Conservation (phyloP, 2,888 invertebrate genomes). For the Trisateles emortualis region DNA sequence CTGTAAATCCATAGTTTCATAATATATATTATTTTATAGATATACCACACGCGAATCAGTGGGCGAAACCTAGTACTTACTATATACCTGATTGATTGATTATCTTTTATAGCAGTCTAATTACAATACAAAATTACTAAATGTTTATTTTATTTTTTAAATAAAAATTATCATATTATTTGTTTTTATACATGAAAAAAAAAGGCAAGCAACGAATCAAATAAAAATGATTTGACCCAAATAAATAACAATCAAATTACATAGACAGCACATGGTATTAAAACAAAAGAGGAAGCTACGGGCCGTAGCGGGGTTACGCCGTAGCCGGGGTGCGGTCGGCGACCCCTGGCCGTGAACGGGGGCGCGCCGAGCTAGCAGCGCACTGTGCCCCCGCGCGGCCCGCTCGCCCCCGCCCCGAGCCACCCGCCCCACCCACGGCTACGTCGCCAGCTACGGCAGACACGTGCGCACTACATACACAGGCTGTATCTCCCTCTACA, state of each 20-base stretch:
- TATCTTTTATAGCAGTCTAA: too few relatives aligned
- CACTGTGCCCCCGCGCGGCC: constrained; percentile 46
- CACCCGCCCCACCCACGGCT: constrained; percentile 25
- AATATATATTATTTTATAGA: too few relatives aligned
- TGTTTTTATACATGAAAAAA: not conserved
- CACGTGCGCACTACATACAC: constrained; percentile 65
- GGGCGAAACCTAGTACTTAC: too few relatives aligned
- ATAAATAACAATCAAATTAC: constrained; percentile 64
- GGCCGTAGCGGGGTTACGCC: constrained; percentile 80
- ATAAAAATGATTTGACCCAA: constrained; percentile 64
- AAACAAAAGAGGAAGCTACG: constrained; percentile 81
- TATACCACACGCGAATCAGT: too few relatives aligned
- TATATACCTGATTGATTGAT: too few relatives aligned
- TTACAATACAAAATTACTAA: too few relatives aligned
- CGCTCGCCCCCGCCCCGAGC: constrained; percentile 32
- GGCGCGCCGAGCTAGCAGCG: constrained; percentile 70
- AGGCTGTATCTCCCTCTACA: constrained; percentile 34
- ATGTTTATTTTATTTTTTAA: not conserved
- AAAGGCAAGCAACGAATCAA: not conserved
- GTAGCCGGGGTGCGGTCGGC: constrained; percentile 84
- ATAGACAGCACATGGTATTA: constrained; percentile 55
- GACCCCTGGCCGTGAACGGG: constrained; percentile 87
- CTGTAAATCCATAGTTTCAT: too few relatives aligned
- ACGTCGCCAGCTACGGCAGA: constrained; percentile 48
- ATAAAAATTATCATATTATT: not conserved